These are phyloP conservation scores for Archips crataeganus DNA, from an alignment of 2,888 invertebrate species.

Conservation along the genomic window DNA sequence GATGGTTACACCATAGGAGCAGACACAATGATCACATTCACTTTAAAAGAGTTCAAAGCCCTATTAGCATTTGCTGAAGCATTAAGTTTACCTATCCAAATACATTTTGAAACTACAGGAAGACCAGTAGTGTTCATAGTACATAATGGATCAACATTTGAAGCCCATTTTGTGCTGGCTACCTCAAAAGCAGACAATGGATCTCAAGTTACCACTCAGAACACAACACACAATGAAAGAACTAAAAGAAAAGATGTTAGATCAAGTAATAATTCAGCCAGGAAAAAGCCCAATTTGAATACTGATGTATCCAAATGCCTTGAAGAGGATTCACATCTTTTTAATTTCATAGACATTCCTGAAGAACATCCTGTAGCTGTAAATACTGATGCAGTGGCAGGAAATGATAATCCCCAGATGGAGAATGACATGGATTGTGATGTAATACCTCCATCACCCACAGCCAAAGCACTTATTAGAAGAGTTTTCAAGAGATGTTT, in stretches of 20 bases:
- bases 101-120: slow-evolving; percentile 92
- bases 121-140: slow-evolving; percentile 91
- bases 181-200: slow-evolving; percentile 88
- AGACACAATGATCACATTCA: slow-evolving; percentile 92
- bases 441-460: slow-evolving; percentile 86
- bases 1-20: slow-evolving; percentile 87
- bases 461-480: slow-evolving; percentile 85
- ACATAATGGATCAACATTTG: slow-evolving; percentile 90
- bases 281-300: slow-evolving; percentile 74
- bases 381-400: slow-evolving; percentile 44
- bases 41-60: slow-evolving; percentile 93
- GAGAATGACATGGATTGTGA: slow-evolving; percentile 70
- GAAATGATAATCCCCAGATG: slow-evolving; percentile 51
- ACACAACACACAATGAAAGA: slow-evolving; percentile 66
- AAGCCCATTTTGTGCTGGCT: slow-evolving; percentile 92
- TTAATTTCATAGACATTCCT: slow-evolving; percentile 79
- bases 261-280: slow-evolving; percentile 54
- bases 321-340: slow-evolving; percentile 81
- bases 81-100: slow-evolving; percentile 87
- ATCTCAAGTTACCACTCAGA: slow-evolving; percentile 70
- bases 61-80: slow-evolving; percentile 92
- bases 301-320: slow-evolving; percentile 70
- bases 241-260: slow-evolving; percentile 63
- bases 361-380: slow-evolving; percentile 52
- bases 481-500: slow-evolving; percentile 90